Percentiles rank a stretch among this genome's conserved stretches.
Evolutionary conservation across 2,888 invertebrate species (phyloP).

Genomic region (Yponomeuta cagnagella): DNA sequence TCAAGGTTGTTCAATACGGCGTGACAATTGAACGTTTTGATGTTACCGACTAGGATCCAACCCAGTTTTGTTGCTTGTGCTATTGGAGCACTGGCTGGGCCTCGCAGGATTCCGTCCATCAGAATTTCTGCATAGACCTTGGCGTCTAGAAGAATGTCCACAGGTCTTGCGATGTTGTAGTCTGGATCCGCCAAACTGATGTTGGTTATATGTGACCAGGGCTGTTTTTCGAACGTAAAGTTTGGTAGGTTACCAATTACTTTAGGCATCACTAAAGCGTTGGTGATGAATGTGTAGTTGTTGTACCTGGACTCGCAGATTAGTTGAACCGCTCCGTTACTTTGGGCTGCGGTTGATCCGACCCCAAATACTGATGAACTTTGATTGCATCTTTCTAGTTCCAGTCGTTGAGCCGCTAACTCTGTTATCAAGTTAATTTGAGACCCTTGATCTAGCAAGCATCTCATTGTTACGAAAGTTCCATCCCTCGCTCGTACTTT

Average conservation of each 20-base stretch:
- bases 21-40: constrained; percentile 15
- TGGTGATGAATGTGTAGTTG: constrained; percentile 13
- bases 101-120: constrained; percentile 7
- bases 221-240: constrained; percentile 15
- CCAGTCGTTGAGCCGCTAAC: constrained; percentile 19
- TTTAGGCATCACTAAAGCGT: constrained; percentile 18
- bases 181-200: constrained; percentile 19
- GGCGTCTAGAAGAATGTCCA: constrained; percentile 20
- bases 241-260: constrained; percentile 19
- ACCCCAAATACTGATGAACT: not conserved
- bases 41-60: constrained; percentile 10
- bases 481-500: no score
- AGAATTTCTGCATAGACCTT: constrained; percentile 15
- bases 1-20: constrained; percentile 8
- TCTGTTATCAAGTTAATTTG: constrained; percentile 22
- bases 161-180: constrained; percentile 18
- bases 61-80: constrained; percentile 15
- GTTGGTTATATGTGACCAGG: constrained; percentile 15
- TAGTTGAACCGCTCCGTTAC: constrained; percentile 15
- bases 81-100: constrained; percentile 9
- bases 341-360: constrained; percentile 5
- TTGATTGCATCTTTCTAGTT: not conserved
- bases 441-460: constrained; percentile 22
- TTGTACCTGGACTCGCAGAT: not conserved
- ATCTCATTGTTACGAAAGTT: constrained; percentile 17